A percentile compares a stretch with the other conserved stretches of the same genome.
Conservation (phyloP, 2,113 vertebrate genomes). For the Tinamus guttatus region DNA sequence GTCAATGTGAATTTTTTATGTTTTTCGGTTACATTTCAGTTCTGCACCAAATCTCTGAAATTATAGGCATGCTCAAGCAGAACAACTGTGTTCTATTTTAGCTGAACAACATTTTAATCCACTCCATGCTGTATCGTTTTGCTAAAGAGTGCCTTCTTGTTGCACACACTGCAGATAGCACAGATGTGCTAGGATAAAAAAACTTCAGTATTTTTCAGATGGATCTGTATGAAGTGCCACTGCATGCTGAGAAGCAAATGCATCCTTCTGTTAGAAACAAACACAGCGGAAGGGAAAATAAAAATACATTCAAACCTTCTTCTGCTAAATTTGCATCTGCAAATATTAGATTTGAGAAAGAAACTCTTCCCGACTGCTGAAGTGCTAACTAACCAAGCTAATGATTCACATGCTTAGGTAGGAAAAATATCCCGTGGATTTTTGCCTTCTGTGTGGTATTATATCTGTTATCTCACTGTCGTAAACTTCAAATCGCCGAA, state of each 20-base stretch:
- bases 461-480: not conserved
- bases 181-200: conserved; percentile 59
- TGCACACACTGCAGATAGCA: conserved; percentile 13
- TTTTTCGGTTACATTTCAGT: not conserved
- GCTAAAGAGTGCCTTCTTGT: conserved; percentile 16
- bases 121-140: conserved; percentile 24
- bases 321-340: not conserved
- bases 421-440: not conserved
- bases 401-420: not conserved
- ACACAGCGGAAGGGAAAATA: not conserved
- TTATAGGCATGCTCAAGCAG: not conserved
- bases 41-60: not conserved
- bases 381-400: not conserved
- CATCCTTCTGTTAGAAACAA: conserved; percentile 52
- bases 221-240: conserved; percentile 33
- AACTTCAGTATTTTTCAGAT: conserved; percentile 31
- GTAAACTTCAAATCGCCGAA: not conserved
- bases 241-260: conserved; percentile 44
- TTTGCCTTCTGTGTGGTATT: not conserved
- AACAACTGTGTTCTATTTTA: conserved; percentile 33
- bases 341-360: conserved; percentile 34
- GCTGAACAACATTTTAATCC: not conserved
- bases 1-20: not conserved
- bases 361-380: not conserved
- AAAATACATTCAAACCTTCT: not conserved